Conservation (phyloP, 2,888 invertebrate species). For the Scrobipalpa atriplicella region DNA sequence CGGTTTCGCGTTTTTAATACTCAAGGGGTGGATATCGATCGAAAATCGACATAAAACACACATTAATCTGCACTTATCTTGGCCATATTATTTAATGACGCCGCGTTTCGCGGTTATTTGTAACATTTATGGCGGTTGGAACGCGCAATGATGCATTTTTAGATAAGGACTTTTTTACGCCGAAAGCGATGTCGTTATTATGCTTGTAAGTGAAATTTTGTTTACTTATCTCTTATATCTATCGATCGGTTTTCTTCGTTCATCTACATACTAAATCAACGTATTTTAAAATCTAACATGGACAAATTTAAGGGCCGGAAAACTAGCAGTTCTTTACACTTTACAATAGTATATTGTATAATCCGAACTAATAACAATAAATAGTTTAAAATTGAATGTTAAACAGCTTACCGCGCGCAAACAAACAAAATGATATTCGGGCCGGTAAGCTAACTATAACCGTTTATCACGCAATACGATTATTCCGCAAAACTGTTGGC, state of each 20-base stretch:
- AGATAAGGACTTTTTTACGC: slow-evolving; percentile 64
- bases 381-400: slow-evolving; percentile 6
- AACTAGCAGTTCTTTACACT: no score
- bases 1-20: slow-evolving; percentile 65
- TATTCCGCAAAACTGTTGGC: slow-evolving; percentile 58
- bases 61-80: slow-evolving; percentile 81
- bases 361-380: not conserved
- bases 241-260: no score
- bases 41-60: slow-evolving; percentile 68
- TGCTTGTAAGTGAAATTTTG: slow-evolving; percentile 53
- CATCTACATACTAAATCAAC: no score
- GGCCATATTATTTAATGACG: slow-evolving; percentile 79
- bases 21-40: slow-evolving; percentile 68
- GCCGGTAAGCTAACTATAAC: slow-evolving; percentile 37
- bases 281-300: no score
- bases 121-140: slow-evolving; percentile 71
- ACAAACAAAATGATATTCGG: slow-evolving; percentile 22
- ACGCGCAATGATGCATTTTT: slow-evolving; percentile 61
- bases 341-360: no score
- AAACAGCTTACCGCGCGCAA: slow-evolving; percentile 9
- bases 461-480: slow-evolving; percentile 60
- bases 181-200: slow-evolving; percentile 49
- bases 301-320: no score
- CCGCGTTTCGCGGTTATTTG: slow-evolving; percentile 79
- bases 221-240: not conserved